These are phyloP conservation scores for Thamnophis sirtalis DNA, from an alignment of 2,113 vertebrate species.

Conservation along the genomic window DNA sequence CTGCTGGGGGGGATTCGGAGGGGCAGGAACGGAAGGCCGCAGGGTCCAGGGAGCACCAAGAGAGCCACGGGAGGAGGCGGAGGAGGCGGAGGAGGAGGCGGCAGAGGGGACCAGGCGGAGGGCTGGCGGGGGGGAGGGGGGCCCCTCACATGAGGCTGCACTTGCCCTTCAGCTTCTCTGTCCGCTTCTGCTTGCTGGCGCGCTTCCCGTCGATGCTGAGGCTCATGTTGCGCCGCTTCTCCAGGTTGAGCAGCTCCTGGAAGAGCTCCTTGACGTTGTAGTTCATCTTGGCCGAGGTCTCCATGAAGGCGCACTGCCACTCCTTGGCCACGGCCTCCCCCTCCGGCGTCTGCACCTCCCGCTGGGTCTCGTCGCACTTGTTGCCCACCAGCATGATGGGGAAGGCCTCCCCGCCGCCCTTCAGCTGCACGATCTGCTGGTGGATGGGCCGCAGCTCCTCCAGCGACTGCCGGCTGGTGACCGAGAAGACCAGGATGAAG, in stretches of 20 bases:
- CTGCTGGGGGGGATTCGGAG: neutral
- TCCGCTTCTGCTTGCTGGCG: slow-evolving; percentile 87
- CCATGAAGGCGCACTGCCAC: slow-evolving; percentile 98
- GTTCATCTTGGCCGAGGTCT: slow-evolving; percentile 98
- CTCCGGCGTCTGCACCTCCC: slow-evolving; percentile 89
- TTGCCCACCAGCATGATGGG: slow-evolving; percentile 97
- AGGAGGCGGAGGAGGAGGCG: neutral
- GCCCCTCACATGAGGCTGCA: slow-evolving; percentile 84
- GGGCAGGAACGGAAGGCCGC: neutral
- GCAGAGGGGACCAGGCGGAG: neutral
- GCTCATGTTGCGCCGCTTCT: slow-evolving; percentile 92
- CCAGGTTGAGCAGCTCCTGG: slow-evolving; percentile 95
- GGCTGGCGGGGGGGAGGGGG: neutral
- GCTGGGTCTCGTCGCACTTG: slow-evolving; percentile 94
- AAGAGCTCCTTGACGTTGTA: slow-evolving; percentile 98
- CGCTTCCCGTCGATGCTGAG: slow-evolving; percentile 92
- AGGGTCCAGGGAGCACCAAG: neutral
- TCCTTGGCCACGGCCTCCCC: slow-evolving; percentile 88
- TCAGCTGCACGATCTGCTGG: slow-evolving; percentile 93
- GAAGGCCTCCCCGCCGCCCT: slow-evolving; percentile 89
- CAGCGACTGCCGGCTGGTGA: slow-evolving; percentile 93
- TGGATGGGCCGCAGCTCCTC: slow-evolving; percentile 96
- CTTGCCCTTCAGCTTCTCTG: slow-evolving; percentile 94
- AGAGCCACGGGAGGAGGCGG: neutral
- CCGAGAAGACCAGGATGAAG: slow-evolving; percentile 95